Base-by-base conservation (phyloP, 1,140 invertebrate species). In the Sinonovacula constricta region DNA sequence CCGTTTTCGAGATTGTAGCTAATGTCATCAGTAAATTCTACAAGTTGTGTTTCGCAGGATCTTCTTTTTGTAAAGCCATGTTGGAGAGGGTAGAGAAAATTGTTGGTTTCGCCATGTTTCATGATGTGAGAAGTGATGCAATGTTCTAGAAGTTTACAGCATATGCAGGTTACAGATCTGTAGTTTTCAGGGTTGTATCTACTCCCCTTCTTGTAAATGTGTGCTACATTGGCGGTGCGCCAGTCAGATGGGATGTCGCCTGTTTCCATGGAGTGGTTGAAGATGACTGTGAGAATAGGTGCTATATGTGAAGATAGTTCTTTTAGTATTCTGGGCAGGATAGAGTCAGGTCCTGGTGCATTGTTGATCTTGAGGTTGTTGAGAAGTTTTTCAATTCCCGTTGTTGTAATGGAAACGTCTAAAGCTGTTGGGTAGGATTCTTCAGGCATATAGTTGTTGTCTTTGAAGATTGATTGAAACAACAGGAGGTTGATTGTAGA, bases 11-110 rank as follows among this genome's bases (percentile, higher is more conserved):
- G 14, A 26, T 68, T 80, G 34, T 0, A n/a, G 24, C 53, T 10
- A 18, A 45, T 7, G 18, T 45, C 18, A 18, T 45, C 7, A 10
- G 18, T 18, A 28, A 71, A 77, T 53, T 81, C 66, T 7, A 77
- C 45, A 5, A 79, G 70, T 30, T 78, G 59, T 5, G 60, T 34
- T 66, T 71, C 59, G 56, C 71, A 79, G 28, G 65, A 82, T 22
- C 66, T 30, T 1, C 51, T 33, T 7, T 28, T 33, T 3, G 59
- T 24, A 12, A 75, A 75, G n/a, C 71, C 49, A 57, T 75, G 71
- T 56, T 75, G 49, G 2, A 66, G 15, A 33, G 28, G 60, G 7
- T 53, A 36, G 0, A 56, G 14, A n/a, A 66, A 65, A 22, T 72
- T 62, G 18, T 72, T 60, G 2, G 4, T 49, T 28, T 72, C 70